phyloP scores from a whole-genome alignment of 2,113 vertebrate genomes.

The Oxygymnocypris stewartii region DNA sequence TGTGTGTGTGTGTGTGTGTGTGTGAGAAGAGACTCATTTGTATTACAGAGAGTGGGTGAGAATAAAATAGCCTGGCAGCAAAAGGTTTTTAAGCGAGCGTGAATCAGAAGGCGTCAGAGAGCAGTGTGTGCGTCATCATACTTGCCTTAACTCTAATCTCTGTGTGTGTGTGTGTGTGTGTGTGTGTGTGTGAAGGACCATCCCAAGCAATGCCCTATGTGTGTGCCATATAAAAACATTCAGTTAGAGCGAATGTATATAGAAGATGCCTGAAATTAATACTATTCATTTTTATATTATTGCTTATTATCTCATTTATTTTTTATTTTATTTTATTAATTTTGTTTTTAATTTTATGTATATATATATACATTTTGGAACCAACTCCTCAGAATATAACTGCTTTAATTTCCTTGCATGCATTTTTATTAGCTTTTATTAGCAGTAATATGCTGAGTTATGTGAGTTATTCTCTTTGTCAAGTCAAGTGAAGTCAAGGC shows the following conservation, averaged over 20 bases:
- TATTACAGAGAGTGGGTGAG: background rate
- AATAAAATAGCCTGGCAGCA: constrained; percentile 20
- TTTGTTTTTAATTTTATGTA: too few relatives aligned
- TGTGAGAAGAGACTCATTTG: background rate
- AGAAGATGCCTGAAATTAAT: background rate
- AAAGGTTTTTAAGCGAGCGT: constrained; percentile 27
- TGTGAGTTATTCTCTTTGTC: too few relatives aligned
- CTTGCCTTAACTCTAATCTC: background rate
- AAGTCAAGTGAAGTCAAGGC: too few relatives aligned
- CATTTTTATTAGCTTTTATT: too few relatives aligned
- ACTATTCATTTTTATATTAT: too few relatives aligned
- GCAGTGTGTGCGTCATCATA: constrained; percentile 29
- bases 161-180: background rate
- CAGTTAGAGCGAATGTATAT: background rate
- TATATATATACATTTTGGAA: too few relatives aligned
- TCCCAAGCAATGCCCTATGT: background rate
- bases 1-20: background rate
- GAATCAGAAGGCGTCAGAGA: constrained; percentile 42
- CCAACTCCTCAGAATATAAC: too few relatives aligned
- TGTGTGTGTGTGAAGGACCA: background rate
- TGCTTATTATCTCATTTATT: too few relatives aligned
- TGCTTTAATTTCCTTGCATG: too few relatives aligned
- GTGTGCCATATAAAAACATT: background rate
- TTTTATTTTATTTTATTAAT: too few relatives aligned
- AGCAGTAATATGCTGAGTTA: too few relatives aligned